Percentiles rank a stretch among this genome's conserved stretches.
These are phyloP conservation scores for Phalanger gymnotis DNA, from an alignment of 2,797 vertebrate species.

Conservation along the genomic window DNA sequence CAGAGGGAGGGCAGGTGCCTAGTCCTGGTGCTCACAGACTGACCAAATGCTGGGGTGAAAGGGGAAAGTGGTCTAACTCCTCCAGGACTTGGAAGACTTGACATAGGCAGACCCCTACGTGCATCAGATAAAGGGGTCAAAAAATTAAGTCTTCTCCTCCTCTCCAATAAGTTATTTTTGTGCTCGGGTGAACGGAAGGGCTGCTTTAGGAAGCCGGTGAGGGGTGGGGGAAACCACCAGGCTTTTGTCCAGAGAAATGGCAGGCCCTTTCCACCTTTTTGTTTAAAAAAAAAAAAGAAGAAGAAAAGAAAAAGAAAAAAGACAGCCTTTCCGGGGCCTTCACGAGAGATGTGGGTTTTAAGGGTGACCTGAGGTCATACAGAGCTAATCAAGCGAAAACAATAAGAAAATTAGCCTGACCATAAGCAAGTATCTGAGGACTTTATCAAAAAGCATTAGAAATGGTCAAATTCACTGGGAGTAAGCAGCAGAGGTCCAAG, in stretches of 20 bases:
- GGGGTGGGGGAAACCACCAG: slow-evolving; percentile 78
- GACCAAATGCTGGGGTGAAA: slow-evolving; percentile 71
- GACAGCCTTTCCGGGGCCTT: slow-evolving; percentile 84
- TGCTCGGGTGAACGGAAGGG: slow-evolving; percentile 91
- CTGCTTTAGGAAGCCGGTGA: slow-evolving; percentile 82
- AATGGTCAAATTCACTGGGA: slow-evolving; percentile 86
- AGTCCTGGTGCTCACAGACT: neutral
- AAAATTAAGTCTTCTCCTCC: slow-evolving; percentile 80
- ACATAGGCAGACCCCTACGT: slow-evolving; percentile 86
- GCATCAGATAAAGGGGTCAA: slow-evolving; percentile 83
- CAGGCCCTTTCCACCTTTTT: slow-evolving; percentile 86
- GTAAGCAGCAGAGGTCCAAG: slow-evolving; percentile 82
- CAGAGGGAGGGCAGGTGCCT: slow-evolving; percentile 3
- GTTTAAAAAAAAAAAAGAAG: slow-evolving; percentile 68
- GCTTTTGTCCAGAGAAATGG: slow-evolving; percentile 91
- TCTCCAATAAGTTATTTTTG: slow-evolving; percentile 94
- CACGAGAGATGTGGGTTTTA: slow-evolving; percentile 90
- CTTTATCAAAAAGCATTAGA: slow-evolving; percentile 91
- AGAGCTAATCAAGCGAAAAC: slow-evolving; percentile 91
- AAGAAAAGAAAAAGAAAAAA: slow-evolving; percentile 68
- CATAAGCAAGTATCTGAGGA: slow-evolving; percentile 88
- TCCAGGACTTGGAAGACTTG: slow-evolving; percentile 86
- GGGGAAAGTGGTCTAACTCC: slow-evolving; percentile 71
- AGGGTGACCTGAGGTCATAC: slow-evolving; percentile 91
- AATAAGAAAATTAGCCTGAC: slow-evolving; percentile 90